Evolutionary conservation across 2,888 invertebrate genomes (phyloP).

Genomic region (Sacculina carcini): DNA sequence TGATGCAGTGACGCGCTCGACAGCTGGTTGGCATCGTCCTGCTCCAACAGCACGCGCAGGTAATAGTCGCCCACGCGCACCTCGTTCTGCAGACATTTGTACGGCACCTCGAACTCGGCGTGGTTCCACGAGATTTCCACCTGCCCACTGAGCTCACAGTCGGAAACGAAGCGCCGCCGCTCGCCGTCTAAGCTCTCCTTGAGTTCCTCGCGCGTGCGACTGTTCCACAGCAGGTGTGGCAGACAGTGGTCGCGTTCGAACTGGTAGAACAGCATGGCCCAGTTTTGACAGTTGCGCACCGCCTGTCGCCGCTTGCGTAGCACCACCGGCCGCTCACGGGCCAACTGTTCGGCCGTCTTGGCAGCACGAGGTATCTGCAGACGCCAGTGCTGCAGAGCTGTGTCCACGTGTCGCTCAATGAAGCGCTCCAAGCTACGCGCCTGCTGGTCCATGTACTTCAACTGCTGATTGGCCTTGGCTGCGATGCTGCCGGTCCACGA

Average conservation of each 20-base stretch:
- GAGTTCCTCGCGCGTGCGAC: slow-evolving; percentile 74
- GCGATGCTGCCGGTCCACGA: slow-evolving; percentile 7
- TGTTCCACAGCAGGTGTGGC: slow-evolving; percentile 92
- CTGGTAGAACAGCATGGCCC: slow-evolving; percentile 81
- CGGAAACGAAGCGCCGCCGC: slow-evolving; percentile 59
- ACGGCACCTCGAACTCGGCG: slow-evolving; percentile 80
- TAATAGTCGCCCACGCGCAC: slow-evolving; percentile 98
- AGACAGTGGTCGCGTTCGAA: slow-evolving; percentile 75
- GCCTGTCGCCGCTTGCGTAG: slow-evolving; percentile 64
- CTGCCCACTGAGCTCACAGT: slow-evolving; percentile 43
- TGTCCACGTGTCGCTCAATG: slow-evolving; percentile 59
- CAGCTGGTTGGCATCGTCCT: slow-evolving; percentile 37
- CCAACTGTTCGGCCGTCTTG: slow-evolving; percentile 24
- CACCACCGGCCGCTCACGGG: slow-evolving; percentile 61
- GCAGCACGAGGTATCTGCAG: slow-evolving; percentile 29
- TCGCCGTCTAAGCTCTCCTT: slow-evolving; percentile 76
- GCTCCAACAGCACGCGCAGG: slow-evolving; percentile 70
- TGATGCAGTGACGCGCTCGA: slow-evolving; percentile 45
- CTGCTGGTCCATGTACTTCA: neutral
- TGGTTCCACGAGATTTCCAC: slow-evolving; percentile 88
- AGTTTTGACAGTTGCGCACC: slow-evolving; percentile 63
- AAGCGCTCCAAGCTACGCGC: slow-evolving; percentile 25
- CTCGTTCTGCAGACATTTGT: slow-evolving; percentile 80
- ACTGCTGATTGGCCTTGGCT: neutral
- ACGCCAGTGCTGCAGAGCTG: slow-evolving; percentile 45